Base-by-base conservation (phyloP, 2,797 vertebrate species). In the Sebastes baramenuke region DNA sequence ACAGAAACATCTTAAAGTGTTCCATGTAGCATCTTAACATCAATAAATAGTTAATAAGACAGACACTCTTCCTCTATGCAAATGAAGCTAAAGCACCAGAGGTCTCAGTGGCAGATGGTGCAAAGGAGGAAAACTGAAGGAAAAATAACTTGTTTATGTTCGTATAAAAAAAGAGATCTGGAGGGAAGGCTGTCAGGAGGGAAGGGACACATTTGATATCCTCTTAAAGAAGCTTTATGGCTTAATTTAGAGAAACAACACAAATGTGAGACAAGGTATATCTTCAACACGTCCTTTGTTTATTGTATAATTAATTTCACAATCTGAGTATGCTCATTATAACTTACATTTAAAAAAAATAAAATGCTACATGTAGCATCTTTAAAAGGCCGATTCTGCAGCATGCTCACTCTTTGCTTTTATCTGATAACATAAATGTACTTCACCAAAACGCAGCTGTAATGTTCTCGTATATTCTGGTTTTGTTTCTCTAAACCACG, bases 81-180 rank as follows among this genome's bases (percentile, higher is more conserved):
- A 60, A 64, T 71, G 16, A 5, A 76, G 52, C 67, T 18, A 1
- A 67, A 82, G 77, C 46, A 54, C 77, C 70, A 34, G 82, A 64
- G 61, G 77, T 77, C 55, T 77, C 20, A 42, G 38, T n/a, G 32
- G 68, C 83, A 89, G 85, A 86, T 85, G 87, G 79, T 83, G 65
- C 16, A 74, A 58, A 55, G 67, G 72, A 71, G 46, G 10, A 70
- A 71, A 77, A 75, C 32, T 54, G 58, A 55, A 34, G 32, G 36
- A 52, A 49, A 88, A 70, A 77, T n/a, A 62, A 62, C 49, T 52
- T 75, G 59, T 76, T 87, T 64, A 79, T 80, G 32, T 62, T 82
- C 52, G n/a, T 60, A 84, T 38, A 16, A 8, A 58, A 64, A 64
- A 75, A 42, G 55, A 60, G 46, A 27, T 27, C 77, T 74, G 60